Conservation (phyloP, 2,797 vertebrate species). For the Hipposideros larvatus region DNA sequence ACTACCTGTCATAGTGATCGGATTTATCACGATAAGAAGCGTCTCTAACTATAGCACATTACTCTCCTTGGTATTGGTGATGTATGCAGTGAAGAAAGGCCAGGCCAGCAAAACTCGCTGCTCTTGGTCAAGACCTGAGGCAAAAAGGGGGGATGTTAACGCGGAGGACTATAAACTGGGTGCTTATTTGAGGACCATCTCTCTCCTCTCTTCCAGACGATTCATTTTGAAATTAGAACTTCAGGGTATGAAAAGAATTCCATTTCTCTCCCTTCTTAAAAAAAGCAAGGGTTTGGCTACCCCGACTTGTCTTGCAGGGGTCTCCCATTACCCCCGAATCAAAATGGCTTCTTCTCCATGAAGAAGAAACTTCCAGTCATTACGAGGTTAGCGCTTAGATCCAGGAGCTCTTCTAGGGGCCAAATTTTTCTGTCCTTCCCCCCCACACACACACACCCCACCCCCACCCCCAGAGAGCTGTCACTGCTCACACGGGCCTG, state of each 20-base stretch:
- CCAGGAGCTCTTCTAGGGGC: background rate
- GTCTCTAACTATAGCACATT: background rate
- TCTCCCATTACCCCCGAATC: background rate
- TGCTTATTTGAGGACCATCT: background rate
- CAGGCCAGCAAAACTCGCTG: constrained; percentile 1
- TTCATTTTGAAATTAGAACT: constrained; percentile 24
- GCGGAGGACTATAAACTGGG: background rate
- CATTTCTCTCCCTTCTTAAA: background rate
- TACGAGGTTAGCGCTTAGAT: background rate
- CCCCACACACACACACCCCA: no score
- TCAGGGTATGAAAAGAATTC: background rate
- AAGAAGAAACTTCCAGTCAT: background rate
- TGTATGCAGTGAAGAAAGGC: background rate
- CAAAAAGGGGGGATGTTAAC: background rate
- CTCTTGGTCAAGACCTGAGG: background rate
- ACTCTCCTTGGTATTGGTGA: background rate
- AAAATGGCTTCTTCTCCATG: background rate
- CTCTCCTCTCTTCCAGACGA: background rate
- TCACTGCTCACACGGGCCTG: background rate
- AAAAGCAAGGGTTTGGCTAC: background rate
- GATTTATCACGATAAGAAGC: background rate
- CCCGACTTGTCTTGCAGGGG: background rate
- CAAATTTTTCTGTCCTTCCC: background rate
- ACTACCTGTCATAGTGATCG: background rate
- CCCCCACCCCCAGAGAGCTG: background rate